Conservation (phyloP, 1,140 invertebrate species). For the Drosophila santomea region DNA sequence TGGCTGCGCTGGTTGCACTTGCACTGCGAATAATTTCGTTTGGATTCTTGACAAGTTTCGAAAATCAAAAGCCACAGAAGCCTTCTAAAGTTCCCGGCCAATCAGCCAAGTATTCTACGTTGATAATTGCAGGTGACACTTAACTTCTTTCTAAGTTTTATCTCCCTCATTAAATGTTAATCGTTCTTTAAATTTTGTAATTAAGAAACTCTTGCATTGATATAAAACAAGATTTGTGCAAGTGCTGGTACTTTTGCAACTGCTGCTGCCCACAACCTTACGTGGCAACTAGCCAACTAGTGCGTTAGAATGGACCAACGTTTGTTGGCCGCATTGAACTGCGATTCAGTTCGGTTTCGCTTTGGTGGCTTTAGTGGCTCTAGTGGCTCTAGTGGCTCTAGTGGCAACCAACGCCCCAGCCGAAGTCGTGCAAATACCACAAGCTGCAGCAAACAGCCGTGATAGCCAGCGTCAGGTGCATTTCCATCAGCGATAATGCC, state of each 20-base stretch:
- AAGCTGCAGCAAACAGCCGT: constrained; percentile 49
- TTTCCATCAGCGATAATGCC: constrained; percentile 84
- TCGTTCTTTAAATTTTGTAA: too few relatives aligned
- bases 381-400: background rate
- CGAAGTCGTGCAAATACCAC: constrained; percentile 73
- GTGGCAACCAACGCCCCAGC: constrained; percentile 50
- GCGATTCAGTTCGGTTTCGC: constrained; percentile 28
- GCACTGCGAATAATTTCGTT: constrained; percentile 7
- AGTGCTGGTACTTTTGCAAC: constrained; percentile 17
- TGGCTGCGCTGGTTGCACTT: constrained; percentile 34
- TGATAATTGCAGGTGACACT: too few relatives aligned
- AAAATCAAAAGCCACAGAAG: background rate
- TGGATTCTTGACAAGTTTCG: background rate
- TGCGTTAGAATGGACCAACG: constrained; percentile 53
- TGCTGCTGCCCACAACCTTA: constrained; percentile 51
- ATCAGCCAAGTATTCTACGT: too few relatives aligned
- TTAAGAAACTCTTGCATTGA: background rate
- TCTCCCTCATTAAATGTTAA: too few relatives aligned
- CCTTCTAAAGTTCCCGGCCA: too few relatives aligned
- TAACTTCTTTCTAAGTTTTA: too few relatives aligned
- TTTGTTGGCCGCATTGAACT: constrained; percentile 7
- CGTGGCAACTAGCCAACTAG: background rate
- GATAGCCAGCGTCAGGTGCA: constrained; percentile 84
- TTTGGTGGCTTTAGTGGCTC: background rate
- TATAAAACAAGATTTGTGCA: background rate